These are phyloP conservation scores for Urophycis tenuis DNA, from an alignment of 2,797 vertebrate species.

Conservation along the genomic window DNA sequence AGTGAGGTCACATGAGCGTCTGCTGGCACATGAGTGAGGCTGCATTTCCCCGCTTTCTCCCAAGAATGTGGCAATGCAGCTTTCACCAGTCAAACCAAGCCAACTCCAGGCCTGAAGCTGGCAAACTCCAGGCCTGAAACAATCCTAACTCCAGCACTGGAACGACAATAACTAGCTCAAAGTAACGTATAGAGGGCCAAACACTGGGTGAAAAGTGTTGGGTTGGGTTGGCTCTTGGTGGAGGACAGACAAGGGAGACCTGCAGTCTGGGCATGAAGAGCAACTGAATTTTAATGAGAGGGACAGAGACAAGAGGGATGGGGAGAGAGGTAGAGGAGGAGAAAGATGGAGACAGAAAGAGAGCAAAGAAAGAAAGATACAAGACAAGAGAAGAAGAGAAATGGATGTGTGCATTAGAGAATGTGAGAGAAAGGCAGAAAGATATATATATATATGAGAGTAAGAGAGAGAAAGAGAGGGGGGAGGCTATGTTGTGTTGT, in stretches of 20 bases:
- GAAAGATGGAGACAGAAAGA: conserved; percentile 10
- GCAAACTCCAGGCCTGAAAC: conserved; percentile 7
- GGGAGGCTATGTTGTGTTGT: conserved; percentile 6
- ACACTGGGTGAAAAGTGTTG: no score
- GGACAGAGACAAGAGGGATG: conserved; percentile 35
- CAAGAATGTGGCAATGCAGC: conserved; percentile 53
- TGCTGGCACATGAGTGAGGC: conserved; percentile 53
- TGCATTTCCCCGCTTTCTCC: conserved; percentile 50
- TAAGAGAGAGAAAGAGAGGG: not conserved
- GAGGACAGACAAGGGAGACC: conserved; percentile 19
- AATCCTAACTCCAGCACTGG: not conserved
- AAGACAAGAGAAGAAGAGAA: not conserved
- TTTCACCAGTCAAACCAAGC: conserved; percentile 21
- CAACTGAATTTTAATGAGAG: conserved; percentile 33
- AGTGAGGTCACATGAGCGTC: conserved; percentile 63
- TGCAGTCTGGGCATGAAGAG: conserved; percentile 35
- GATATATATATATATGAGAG: not conserved
- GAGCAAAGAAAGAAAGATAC: not conserved
- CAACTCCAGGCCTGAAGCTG: conserved; percentile 25
- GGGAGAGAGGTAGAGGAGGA: conserved; percentile 15
- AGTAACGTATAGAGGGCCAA: not conserved
- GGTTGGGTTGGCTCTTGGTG: conserved; percentile 11
- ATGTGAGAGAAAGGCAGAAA: not conserved
- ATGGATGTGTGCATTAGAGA: conserved; percentile 3
- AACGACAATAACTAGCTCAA: not conserved